Evolutionary conservation across 2,888 invertebrate genomes (phyloP).

Genomic region (Pollenia griseotomentosa): DNA sequence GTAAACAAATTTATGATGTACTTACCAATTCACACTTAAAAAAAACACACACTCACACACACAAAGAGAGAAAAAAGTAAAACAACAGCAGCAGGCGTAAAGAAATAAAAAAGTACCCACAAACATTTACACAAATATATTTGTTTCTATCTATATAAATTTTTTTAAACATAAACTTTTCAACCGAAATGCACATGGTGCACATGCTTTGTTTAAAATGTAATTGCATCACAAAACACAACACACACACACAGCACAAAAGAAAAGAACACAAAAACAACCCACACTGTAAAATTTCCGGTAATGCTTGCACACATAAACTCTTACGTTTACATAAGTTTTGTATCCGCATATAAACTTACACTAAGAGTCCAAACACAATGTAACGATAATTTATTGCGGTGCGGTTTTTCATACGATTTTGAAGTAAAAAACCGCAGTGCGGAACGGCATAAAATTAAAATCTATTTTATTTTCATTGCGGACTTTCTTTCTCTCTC

Average conservation of each 20-base stretch:
- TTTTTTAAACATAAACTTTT: slow-evolving; percentile 2
- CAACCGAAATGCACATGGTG: slow-evolving; percentile 67
- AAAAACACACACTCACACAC: background rate
- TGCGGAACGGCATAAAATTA: too few species aligned
- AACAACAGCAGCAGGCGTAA: slow-evolving; percentile 5
- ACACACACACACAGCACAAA: slow-evolving; percentile 3
- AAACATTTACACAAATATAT: background rate
- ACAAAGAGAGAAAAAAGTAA: background rate
- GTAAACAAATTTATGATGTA: slow-evolving; percentile 73
- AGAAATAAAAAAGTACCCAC: background rate
- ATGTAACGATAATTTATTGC: too few species aligned
- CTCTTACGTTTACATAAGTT: slow-evolving; percentile 7
- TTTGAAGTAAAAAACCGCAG: too few species aligned
- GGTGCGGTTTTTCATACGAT: too few species aligned
- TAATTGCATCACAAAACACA: slow-evolving; percentile 59
- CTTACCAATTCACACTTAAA: slow-evolving; percentile 38
- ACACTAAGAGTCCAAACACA: too few species aligned
- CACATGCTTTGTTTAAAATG: slow-evolving; percentile 62
- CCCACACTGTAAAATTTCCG: slow-evolving; percentile 56
- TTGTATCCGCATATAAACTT: too few species aligned
- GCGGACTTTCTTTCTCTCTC: too few species aligned
- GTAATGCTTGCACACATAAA: slow-evolving; percentile 58
- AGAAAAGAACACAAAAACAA: slow-evolving; percentile 26
- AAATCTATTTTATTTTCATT: too few species aligned
- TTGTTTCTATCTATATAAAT: too few species aligned